A percentile compares a stretch with the other conserved stretches of the same genome.
Conservation (phyloP, 2,113 vertebrate species). For the Oreochromis aureus region DNA sequence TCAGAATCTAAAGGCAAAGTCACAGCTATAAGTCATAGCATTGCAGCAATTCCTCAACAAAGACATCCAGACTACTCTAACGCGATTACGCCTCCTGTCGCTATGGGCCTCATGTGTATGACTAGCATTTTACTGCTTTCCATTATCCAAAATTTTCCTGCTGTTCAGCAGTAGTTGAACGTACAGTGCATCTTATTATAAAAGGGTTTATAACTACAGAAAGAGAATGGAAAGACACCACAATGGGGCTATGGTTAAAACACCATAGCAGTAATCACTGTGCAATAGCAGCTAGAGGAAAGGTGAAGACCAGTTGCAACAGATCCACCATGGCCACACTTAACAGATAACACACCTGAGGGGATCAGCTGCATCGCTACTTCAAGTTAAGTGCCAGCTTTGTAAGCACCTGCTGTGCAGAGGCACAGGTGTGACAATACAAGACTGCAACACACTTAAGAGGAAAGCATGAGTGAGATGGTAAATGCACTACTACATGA, state of each 20-base stretch:
- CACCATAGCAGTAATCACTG: neutral
- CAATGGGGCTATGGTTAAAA: neutral
- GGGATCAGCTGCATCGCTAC: neutral
- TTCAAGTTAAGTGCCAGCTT: neutral
- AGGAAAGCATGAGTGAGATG: neutral
- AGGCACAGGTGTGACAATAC: conserved; percentile 31
- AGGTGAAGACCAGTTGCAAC: neutral
- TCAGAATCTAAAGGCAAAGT: neutral
- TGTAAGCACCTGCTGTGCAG: conserved; percentile 44
- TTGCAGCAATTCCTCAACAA: neutral
- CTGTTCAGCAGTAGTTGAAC: neutral
- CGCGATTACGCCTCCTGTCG: neutral
- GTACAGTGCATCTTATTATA: neutral
- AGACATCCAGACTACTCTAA: neutral
- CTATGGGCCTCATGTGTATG: neutral
- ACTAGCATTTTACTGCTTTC: neutral
- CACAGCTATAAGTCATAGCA: neutral
- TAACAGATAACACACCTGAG: conserved; percentile 27
- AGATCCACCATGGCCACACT: neutral
- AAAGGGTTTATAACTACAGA: neutral
- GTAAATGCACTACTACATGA: neutral
- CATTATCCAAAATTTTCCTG: neutral
- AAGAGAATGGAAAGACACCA: neutral
- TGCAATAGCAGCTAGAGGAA: neutral
- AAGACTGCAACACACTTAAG: conserved; percentile 13